Evolutionary conservation across 2,888 invertebrate genomes (phyloP).

Genomic region (Parthenolecanium corni): DNA sequence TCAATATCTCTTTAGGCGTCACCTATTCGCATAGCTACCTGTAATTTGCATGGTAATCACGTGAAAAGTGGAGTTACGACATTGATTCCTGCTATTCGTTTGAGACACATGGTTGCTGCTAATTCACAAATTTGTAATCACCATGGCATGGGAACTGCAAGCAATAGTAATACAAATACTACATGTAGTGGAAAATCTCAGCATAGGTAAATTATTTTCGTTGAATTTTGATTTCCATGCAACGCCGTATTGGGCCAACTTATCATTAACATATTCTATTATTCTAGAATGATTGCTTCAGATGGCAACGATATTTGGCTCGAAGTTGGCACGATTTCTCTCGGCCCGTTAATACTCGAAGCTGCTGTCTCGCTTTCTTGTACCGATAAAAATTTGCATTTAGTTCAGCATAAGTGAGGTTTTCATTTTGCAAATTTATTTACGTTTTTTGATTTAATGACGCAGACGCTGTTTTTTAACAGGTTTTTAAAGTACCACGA

Average conservation of each 20-base stretch:
- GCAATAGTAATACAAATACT: conserved; percentile 54
- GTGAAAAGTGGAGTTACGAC: conserved; percentile 82
- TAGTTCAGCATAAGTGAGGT: conserved; percentile 61
- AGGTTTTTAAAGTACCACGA: conserved; percentile 70
- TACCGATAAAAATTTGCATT: conserved; percentile 62
- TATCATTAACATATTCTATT: background rate
- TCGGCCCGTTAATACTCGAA: conserved; percentile 82
- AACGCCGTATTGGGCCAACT: background rate
- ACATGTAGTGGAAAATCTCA: conserved; percentile 49
- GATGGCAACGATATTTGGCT: conserved; percentile 66
- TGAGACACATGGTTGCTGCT: conserved; percentile 55
- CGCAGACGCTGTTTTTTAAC: background rate
- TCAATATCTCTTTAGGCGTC: conserved; percentile 44
- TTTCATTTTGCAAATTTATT: background rate
- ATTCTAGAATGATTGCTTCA: conserved; percentile 15
- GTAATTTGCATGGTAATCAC: conserved; percentile 88
- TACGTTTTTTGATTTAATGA: background rate
- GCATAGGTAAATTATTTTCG: conserved; percentile 31
- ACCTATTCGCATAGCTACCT: conserved; percentile 75
- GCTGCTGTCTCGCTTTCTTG: conserved; percentile 71
- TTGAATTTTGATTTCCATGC: conserved; percentile 5
- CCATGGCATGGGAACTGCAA: conserved; percentile 38
- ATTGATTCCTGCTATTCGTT: conserved; percentile 60
- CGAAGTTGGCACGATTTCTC: conserved; percentile 78
- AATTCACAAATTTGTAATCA: conserved; percentile 34